phyloP scores from a whole-genome alignment of 2,113 vertebrate species.

The Triplophysa rosa region DNA sequence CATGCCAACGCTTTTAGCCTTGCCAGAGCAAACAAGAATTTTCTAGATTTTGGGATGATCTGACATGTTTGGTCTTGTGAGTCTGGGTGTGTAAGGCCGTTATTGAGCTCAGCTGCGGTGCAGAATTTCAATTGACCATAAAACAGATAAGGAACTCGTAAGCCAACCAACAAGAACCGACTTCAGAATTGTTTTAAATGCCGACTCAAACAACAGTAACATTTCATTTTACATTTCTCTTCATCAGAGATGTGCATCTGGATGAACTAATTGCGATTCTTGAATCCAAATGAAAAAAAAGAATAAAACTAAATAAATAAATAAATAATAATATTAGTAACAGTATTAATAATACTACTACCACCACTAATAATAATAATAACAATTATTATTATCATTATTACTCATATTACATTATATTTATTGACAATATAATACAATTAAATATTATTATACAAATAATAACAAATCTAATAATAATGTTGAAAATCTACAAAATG shows the following conservation, averaged over 20 bases:
- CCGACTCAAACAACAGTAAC: neutral
- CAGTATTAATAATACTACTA: no score
- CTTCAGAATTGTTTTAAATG: neutral
- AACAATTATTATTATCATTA: no score
- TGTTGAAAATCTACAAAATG: no score
- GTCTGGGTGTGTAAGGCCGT: neutral
- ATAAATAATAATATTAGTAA: no score
- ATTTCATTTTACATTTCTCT: neutral
- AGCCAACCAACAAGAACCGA: neutral
- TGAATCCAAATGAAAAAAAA: no score
- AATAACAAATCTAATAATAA: no score
- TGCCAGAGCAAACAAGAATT: conserved; percentile 40
- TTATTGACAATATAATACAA: no score
- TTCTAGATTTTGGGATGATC: conserved; percentile 41
- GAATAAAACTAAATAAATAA: no score
- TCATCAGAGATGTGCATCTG: neutral
- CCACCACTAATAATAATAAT: no score
- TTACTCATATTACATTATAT: no score
- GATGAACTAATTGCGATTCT: no score
- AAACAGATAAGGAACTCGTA: neutral
- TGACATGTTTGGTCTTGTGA: conserved; percentile 36
- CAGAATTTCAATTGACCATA: conserved; percentile 6
- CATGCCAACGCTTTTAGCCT: conserved; percentile 37
- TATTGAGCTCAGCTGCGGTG: conserved; percentile 19
- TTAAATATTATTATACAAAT: no score